Evolutionary conservation across 1,140 invertebrate species (phyloP).

Genomic region (Diorhabda sublineata): DNA sequence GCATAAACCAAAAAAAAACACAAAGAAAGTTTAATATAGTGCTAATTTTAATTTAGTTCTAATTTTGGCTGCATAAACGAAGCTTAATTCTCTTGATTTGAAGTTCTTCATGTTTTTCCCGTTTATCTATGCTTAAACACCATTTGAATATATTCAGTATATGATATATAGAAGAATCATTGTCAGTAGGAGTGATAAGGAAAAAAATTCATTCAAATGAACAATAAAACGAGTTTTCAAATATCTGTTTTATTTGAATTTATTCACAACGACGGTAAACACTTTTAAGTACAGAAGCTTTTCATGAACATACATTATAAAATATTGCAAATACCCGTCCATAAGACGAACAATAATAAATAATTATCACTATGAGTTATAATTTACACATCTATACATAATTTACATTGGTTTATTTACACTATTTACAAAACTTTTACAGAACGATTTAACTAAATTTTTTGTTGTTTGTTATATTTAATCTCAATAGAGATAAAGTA

Average conservation of each 20-base stretch:
- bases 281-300: constrained; percentile 38
- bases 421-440: constrained; percentile 17
- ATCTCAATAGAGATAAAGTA: no score
- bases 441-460: not conserved
- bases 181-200: not conserved
- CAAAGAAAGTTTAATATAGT: no score
- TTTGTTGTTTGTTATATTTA: not conserved
- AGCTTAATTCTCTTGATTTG: no score
- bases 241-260: constrained; percentile 24
- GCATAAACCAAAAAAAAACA: no score
- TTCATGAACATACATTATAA: constrained; percentile 32
- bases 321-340: constrained; percentile 39
- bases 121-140: no score
- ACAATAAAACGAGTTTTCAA: constrained; percentile 7
- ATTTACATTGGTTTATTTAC: constrained; percentile 8
- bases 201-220: not conserved
- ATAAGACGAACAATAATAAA: constrained; percentile 30
- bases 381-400: constrained; percentile 25
- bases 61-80: no score
- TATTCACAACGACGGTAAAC: constrained; percentile 38
- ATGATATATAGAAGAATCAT: not conserved
- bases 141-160: not conserved
- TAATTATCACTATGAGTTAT: constrained; percentile 17
- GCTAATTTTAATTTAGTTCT: no score
- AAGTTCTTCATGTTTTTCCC: no score